Percentiles rank a stretch among this genome's conserved stretches.
phyloP scores from a whole-genome alignment of 2,113 vertebrate genomes.

The Thomomys bottae region DNA sequence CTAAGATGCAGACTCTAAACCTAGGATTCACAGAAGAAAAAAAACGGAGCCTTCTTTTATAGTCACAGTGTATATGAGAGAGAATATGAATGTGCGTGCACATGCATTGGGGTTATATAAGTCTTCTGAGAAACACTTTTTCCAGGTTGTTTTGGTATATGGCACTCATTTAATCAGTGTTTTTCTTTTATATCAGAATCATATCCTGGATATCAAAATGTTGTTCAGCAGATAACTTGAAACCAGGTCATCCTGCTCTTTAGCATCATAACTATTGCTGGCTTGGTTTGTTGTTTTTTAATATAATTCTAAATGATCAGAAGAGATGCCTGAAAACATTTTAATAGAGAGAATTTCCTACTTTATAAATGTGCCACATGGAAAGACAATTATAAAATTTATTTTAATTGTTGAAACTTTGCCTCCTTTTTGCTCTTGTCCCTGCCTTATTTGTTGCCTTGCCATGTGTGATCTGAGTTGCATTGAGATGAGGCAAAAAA shows the following conservation, averaged over 20 bases:
- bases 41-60: constrained; percentile 56
- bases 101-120: neutral
- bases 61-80: neutral
- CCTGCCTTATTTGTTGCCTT: neutral
- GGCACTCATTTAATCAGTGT: neutral
- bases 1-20: neutral
- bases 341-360: neutral
- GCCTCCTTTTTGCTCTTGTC: neutral
- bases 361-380: constrained; percentile 12
- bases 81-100: fast-evolving
- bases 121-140: constrained; percentile 52
- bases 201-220: neutral
- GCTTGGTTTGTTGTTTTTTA: neutral
- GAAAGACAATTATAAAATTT: constrained; percentile 24
- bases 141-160: neutral
- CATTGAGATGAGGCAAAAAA: neutral
- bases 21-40: neutral
- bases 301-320: neutral
- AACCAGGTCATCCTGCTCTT: neutral
- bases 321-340: constrained; percentile 39
- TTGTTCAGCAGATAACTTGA: neutral
- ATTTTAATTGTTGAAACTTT: constrained; percentile 26
- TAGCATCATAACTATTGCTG: neutral
- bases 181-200: constrained; percentile 1
- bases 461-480: neutral